Base-by-base conservation (phyloP, 2,888 invertebrate genomes). In the Heliconius charithonia region DNA sequence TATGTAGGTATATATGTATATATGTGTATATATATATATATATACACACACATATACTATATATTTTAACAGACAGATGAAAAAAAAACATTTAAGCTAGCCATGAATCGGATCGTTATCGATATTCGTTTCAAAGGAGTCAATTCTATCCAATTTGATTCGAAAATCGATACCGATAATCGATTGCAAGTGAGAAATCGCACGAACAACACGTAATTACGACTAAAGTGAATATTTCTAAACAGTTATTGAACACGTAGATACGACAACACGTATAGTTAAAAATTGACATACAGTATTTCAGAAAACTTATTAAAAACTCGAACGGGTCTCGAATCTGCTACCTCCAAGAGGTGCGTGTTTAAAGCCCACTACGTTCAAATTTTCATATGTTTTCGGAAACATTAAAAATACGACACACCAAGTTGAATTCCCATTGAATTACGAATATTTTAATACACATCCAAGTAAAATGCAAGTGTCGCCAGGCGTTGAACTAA, bases 181-280 rank as follows among this genome's bases (percentile, higher is more conserved):
- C 56, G 72, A 37, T 56, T 72, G 0, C 29, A 10, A 69, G 3
- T 67, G n/a, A 71, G 22, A 22, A 7, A 59, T 25, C 29, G 67
- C 37, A 29, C 6, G 19, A 56, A 71, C 29, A 71, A 22, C 51
- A 51, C 9, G n/a, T 71, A 71, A 71, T 29, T 22, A 66, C 29
- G 70, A 71, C 70, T 71, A 71, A 16, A 70, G 70, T 56, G 71
- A 59, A 32, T 72, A 72, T 72, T 59, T 56, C 56, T n/a, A 56
- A 70, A 19, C 12, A 56, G 56, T 29, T 32, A 56, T 56, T 19
- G 27, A 71, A 32, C 32, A n/a, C 4, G 10, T 69, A 6, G 41
- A 13, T 13, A n/a, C 22, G 19, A 27, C 41, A 19, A 4, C 27
- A 25, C 6, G n/a, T 51, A 51, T 27, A 51, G 70, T 71, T 32